Conservation (phyloP, 2,888 invertebrate species). For the Caenorhabditis drosophilae region DNA sequence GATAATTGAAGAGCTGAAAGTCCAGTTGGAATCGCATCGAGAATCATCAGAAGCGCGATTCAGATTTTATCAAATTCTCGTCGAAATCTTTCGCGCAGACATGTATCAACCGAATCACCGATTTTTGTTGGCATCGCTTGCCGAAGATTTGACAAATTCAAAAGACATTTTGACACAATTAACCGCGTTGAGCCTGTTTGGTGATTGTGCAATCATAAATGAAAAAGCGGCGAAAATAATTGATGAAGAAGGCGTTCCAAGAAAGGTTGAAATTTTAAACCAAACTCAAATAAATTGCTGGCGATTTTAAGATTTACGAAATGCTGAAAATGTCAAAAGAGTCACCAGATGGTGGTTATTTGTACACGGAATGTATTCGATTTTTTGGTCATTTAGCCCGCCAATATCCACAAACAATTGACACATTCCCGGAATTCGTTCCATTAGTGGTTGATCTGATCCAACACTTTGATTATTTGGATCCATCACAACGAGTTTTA, state of each 20-base stretch:
- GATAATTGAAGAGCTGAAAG: constrained; percentile 21
- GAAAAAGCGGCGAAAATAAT: constrained; percentile 13
- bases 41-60: constrained; percentile 1
- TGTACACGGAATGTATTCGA: constrained; percentile 33
- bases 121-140: neutral
- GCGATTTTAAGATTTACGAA: constrained; percentile 24
- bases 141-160: neutral
- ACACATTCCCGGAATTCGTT: constrained; percentile 24
- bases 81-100: neutral
- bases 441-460: constrained; percentile 20
- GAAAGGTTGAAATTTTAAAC: no score
- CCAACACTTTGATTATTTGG: constrained; percentile 28
- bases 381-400: constrained; percentile 36
- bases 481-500: constrained; percentile 21
- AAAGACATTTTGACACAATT: constrained; percentile 22
- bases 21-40: constrained; percentile 7
- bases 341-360: constrained; percentile 16
- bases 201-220: constrained; percentile 17
- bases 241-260: constrained; percentile 4
- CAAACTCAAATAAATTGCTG: no score
- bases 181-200: constrained; percentile 17
- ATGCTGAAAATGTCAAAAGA: constrained; percentile 14
- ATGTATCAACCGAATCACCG: neutral
- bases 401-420: constrained; percentile 34
- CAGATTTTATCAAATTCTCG: constrained; percentile 2